These are phyloP conservation scores for Acromyrmex heyeri DNA, from an alignment of 1,140 invertebrate genomes.

Conservation along the genomic window DNA sequence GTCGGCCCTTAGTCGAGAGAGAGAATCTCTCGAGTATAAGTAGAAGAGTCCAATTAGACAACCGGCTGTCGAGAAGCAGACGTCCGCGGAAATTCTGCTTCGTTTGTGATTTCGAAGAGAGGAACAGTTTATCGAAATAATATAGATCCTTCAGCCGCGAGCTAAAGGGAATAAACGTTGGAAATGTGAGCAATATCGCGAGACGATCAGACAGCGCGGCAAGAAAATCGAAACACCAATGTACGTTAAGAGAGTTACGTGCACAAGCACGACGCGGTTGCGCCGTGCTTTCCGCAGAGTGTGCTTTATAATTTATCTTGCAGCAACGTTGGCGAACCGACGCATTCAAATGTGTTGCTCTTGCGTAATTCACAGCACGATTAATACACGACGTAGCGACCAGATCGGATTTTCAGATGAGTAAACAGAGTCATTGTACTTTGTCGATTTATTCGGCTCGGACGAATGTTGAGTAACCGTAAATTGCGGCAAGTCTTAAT, in stretches of 20 bases:
- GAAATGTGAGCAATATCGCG: not conserved
- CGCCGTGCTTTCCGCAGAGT: not conserved
- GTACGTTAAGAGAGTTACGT: not conserved
- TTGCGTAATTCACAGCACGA: slow-evolving; percentile 32
- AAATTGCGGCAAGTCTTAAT: too few relatives aligned
- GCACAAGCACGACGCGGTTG: not conserved
- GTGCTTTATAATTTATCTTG: slow-evolving; percentile 18
- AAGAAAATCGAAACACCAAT: not conserved
- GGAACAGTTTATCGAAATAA: slow-evolving; percentile 29
- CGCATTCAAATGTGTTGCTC: slow-evolving; percentile 21
- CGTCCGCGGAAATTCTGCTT: not conserved
- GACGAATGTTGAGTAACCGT: slow-evolving; percentile 3
- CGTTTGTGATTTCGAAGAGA: slow-evolving; percentile 5
- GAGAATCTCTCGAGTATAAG: slow-evolving; percentile 33
- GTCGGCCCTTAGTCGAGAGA: not conserved
- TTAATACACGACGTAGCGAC: slow-evolving; percentile 5
- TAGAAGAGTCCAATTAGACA: slow-evolving; percentile 44
- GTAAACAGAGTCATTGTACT: slow-evolving; percentile 33
- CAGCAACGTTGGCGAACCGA: not conserved
- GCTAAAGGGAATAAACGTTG: not conserved
- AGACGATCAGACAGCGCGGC: not conserved
- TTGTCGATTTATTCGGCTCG: slow-evolving; percentile 22
- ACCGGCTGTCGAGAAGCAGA: not conserved
- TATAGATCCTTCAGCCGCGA: slow-evolving; percentile 5
- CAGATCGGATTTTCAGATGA: slow-evolving; percentile 43